Evolutionary conservation across 1,140 invertebrate species (phyloP), one percentile per base, ranked within the genome.

Genomic region (Brachionus plicatilis): DNA sequence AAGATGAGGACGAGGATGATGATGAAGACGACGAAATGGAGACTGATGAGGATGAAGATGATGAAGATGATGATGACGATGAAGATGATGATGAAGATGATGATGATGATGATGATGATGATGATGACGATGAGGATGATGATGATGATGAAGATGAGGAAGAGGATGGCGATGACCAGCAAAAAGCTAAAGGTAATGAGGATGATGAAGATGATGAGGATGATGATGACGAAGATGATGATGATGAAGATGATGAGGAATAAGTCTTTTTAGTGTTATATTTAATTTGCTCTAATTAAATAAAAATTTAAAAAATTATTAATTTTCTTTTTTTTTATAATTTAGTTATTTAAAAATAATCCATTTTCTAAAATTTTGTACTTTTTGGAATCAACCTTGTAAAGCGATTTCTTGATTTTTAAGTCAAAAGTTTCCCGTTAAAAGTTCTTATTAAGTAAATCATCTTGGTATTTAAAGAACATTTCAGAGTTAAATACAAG

Each of bases 21-120:
- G 76, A 80, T 14, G 76, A 80, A 37, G 45, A 80, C 17, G 76
- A 80, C 24, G 76, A 53, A 33, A 50, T 53, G 33, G 76, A 53
- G 0, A 45, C n/a, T 14, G 76, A 29, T 65, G 76, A 53, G n/a
- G 45, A 53, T 9, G 47, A 80, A 7, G 45, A 53, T 33, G 76
- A 80, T 65, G 76, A 80, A 4, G 76, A 80, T 12, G 76, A 53
- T 3, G 76, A 80, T 33, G 45, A 80, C 2, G 76, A 50, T 1
- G 76, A 27, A 2, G 76, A 80, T 0, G 45, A 37, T 37, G 76
- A 80, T 8, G 76, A 53, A 43, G 43, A 80, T 50, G 76, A 53
- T 11, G 76, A 50, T 0, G 45, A 53, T 24, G 76, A 80, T 2
- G 76, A 53, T 1, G 76, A 80, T 9, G 76, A 80, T 7, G 76